Evolutionary conservation across 2,888 invertebrate genomes (phyloP).

Genomic region (Clistopyga incitator): DNA sequence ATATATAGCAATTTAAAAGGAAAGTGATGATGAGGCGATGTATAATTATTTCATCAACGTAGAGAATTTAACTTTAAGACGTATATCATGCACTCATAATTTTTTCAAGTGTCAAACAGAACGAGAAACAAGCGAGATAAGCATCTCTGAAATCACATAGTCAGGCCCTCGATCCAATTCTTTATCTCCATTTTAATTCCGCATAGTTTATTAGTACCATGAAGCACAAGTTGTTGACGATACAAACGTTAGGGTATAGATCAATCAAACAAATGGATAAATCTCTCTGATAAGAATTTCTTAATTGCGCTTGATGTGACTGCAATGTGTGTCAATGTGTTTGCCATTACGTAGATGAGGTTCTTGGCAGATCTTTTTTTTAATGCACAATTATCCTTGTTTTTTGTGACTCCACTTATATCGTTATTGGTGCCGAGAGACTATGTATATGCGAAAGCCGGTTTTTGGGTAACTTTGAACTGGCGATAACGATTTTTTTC

Average conservation of each 20-base stretch:
- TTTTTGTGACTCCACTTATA: not conserved
- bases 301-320: slow-evolving; percentile 5
- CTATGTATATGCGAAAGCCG: not conserved
- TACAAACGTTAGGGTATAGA: slow-evolving; percentile 14
- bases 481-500: too few species aligned
- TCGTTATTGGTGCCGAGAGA: not conserved
- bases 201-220: slow-evolving; percentile 17
- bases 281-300: slow-evolving; percentile 22
- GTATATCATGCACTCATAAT: slow-evolving; percentile 12
- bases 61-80: not conserved
- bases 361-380: slow-evolving; percentile 25
- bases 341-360: not conserved
- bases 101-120: slow-evolving; percentile 9
- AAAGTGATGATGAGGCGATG: not conserved
- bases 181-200: slow-evolving; percentile 16
- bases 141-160: not conserved
- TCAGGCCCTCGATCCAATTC: slow-evolving; percentile 18
- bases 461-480: too few species aligned
- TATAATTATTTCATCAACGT: not conserved
- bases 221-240: slow-evolving; percentile 38
- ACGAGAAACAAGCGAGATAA: not conserved
- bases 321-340: slow-evolving; percentile 1
- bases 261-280: slow-evolving; percentile 48
- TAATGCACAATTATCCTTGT: slow-evolving; percentile 27
- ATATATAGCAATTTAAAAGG: not conserved